A percentile compares a stretch with the other conserved stretches of the same genome.
phyloP scores from a whole-genome alignment of 2,797 vertebrate species.

The Gymnocypris eckloni region DNA sequence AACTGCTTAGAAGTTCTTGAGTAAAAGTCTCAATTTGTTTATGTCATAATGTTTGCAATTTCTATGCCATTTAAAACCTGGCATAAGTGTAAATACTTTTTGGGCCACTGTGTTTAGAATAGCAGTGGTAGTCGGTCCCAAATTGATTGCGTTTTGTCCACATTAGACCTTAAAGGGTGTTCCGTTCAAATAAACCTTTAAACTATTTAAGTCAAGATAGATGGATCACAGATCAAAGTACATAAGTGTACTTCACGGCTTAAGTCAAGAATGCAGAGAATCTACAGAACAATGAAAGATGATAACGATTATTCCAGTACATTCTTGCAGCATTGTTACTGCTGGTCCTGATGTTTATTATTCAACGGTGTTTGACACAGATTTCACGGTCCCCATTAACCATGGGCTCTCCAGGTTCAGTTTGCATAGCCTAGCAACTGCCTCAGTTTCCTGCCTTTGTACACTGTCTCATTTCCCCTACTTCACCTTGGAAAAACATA shows the following conservation, averaged over 20 bases:
- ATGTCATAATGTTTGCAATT: neutral
- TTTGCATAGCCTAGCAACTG: slow-evolving; percentile 38
- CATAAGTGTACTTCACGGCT: neutral
- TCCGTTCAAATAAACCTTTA: neutral
- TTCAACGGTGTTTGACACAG: slow-evolving; percentile 8
- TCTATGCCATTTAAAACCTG: neutral
- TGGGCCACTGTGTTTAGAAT: neutral
- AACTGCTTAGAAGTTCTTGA: neutral
- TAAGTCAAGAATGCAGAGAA: slow-evolving; percentile 10
- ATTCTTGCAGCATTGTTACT: slow-evolving; percentile 19
- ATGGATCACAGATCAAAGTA: neutral
- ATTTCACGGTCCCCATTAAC: neutral
- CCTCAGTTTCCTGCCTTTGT: slow-evolving; percentile 79
- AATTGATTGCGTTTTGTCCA: neutral
- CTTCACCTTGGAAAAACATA: slow-evolving; percentile 61
- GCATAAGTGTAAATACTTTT: neutral
- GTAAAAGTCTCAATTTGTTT: neutral
- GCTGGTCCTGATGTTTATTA: slow-evolving; percentile 30
- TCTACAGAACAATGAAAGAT: slow-evolving; percentile 15
- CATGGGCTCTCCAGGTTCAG: neutral
- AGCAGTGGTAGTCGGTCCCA: neutral
- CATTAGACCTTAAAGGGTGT: neutral
- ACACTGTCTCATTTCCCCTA: slow-evolving; percentile 63
- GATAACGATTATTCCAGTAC: slow-evolving; percentile 10
- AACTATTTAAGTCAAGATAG: slow-evolving; percentile 6